phyloP scores from a whole-genome alignment of 1,140 invertebrate species.

The Babylonia areolata region DNA sequence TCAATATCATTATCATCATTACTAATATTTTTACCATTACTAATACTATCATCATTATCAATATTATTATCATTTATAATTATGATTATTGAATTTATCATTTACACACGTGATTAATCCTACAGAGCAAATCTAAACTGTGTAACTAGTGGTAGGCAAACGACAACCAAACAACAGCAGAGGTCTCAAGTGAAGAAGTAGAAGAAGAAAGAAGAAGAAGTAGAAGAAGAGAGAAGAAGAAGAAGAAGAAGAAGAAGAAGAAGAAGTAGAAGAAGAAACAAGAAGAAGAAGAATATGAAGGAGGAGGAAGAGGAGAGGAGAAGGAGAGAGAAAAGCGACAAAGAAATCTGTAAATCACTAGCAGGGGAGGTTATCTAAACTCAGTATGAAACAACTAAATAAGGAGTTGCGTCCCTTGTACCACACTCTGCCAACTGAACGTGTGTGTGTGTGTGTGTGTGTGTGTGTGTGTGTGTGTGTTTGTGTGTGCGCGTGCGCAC shows the following conservation, averaged over 20 bases:
- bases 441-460: background rate
- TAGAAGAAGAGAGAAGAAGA: background rate
- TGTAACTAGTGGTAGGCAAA: too few species aligned
- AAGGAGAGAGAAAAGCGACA: too few species aligned
- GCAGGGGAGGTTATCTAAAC: background rate
- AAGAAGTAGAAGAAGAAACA: background rate
- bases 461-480: slow-evolving; percentile 5
- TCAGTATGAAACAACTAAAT: background rate
- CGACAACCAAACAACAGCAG: too few species aligned
- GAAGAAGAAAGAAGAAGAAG: background rate
- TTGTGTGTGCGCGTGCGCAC: too few species aligned
- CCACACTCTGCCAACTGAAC: background rate
- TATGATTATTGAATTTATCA: too few species aligned
- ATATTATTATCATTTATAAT: too few species aligned
- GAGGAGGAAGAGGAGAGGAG: background rate
- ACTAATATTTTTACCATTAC: too few species aligned
- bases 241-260: background rate
- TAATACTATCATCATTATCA: too few species aligned
- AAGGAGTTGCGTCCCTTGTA: background rate
- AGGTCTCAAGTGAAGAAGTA: background rate
- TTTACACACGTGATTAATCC: too few species aligned
- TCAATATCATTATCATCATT: too few species aligned
- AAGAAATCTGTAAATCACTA: too few species aligned
- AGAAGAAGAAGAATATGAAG: background rate
- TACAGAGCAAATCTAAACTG: too few species aligned